These are phyloP conservation scores for Nothoprocta pentlandii DNA, from an alignment of 2,113 vertebrate species.

Conservation along the genomic window DNA sequence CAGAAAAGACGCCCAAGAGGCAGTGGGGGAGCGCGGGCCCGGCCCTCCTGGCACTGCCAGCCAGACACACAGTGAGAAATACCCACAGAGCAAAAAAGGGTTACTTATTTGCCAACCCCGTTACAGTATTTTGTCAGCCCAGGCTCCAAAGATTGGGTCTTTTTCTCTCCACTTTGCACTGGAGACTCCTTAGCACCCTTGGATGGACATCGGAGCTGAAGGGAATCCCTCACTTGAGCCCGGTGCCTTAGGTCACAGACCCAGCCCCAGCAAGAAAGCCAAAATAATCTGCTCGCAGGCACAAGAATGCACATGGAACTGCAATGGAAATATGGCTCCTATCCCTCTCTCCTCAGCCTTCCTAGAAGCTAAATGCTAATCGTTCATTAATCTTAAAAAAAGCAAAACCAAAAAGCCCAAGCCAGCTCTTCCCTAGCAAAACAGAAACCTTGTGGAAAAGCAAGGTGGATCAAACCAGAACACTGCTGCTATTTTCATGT, in stretches of 20 bases:
- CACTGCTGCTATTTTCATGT: not conserved
- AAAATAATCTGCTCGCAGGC: not conserved
- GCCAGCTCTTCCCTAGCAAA: not conserved
- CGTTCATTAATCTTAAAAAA: not conserved
- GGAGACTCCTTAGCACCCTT: not conserved
- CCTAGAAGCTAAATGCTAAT: not conserved
- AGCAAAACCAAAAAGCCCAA: not conserved
- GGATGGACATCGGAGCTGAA: not conserved
- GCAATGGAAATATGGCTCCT: not conserved
- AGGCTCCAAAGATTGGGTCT: not conserved
- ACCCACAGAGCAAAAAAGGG: not conserved
- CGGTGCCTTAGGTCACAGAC: not conserved
- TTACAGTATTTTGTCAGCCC: not conserved
- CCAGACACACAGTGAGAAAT: not conserved
- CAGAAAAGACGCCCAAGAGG: not conserved
- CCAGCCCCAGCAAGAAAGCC: not conserved
- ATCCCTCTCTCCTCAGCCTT: not conserved
- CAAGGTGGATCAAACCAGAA: not conserved
- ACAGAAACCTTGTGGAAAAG: not conserved
- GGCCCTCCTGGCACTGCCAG: not conserved
- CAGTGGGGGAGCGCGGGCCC: rapidly evolving
- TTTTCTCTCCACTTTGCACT: not conserved
- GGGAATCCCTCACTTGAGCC: not conserved
- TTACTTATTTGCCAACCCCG: not conserved
- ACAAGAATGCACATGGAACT: not conserved